phyloP scores from a whole-genome alignment of 2,797 vertebrate species.

The Chelon labrosus region DNA sequence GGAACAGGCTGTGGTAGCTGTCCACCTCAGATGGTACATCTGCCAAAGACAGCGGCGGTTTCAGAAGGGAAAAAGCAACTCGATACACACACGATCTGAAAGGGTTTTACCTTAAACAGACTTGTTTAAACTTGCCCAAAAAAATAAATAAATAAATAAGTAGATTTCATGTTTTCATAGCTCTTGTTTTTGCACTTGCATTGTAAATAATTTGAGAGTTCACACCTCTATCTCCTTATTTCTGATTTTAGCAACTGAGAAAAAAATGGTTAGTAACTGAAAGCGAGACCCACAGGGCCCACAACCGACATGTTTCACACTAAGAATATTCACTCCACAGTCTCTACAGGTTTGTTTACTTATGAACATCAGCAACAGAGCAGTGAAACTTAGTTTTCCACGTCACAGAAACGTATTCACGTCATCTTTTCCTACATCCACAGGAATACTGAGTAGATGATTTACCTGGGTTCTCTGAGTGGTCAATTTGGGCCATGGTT shows the following conservation, averaged over 20 bases:
- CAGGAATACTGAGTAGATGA: slow-evolving; percentile 5
- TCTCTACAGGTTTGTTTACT: slow-evolving; percentile 4
- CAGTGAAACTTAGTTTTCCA: neutral
- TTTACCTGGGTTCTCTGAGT: slow-evolving; percentile 97
- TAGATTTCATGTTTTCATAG: neutral
- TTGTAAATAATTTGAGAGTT: neutral
- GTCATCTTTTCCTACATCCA: neutral
- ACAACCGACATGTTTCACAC: neutral
- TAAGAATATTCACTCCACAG: neutral
- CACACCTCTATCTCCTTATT: neutral
- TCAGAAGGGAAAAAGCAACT: neutral
- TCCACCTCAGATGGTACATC: slow-evolving; percentile 98
- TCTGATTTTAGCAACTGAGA: neutral
- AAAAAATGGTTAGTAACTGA: neutral
- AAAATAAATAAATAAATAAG: neutral
- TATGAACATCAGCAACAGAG: neutral
- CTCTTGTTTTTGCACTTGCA: neutral
- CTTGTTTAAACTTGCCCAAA: neutral
- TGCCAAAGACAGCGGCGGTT: slow-evolving; percentile 59
- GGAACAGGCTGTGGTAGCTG: slow-evolving; percentile 99
- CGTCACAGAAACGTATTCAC: neutral
- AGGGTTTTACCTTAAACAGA: neutral
- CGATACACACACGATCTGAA: neutral
- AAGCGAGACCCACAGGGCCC: slow-evolving; percentile 7
- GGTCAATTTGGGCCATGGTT: slow-evolving; percentile 99